Evolutionary conservation across 2,113 vertebrate genomes (phyloP), one percentile per base, ranked within the genome.

Genomic region (Camarhynchus parvulus): DNA sequence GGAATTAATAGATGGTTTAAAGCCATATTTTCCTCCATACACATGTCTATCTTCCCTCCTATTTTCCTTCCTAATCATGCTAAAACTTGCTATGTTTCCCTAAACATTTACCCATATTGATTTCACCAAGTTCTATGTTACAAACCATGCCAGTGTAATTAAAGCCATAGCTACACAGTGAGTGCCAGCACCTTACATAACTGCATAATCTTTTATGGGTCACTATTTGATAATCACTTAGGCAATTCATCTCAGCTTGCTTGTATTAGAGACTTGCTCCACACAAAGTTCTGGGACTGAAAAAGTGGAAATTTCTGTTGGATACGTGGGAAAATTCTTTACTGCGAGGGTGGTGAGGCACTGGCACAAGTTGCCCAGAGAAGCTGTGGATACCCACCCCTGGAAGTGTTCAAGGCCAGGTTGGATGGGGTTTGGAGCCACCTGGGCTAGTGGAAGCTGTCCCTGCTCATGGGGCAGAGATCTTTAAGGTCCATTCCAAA

Each of bases 321-420:
- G 8, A 41, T 47, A 41, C 3, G 5, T 0, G 1, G n/a, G 56
- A 6, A 25, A 55, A 41, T 27, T 35, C 21, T 53, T 75, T 22
- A 22, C n/a, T 15, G 11, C 41, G 47, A 55, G 17, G 11, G 24
- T 31, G 5, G 7, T 68, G 62, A 89, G 47, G 30, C n/a, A 47
- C 1, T 53, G n/a, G 64, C 46, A 52, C 28, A 75, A 46, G 20
- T 25, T 75, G n/a, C 3, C n/a, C 16, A 39, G 33, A 47, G 62
- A 35, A 62, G n/a, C 12, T 47, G 41, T 42, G 47, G 55, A 21
- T 89, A 16, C 10, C 24, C 16, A 41, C 0, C 20, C 14, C 24
- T 31, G 55, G 31, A n/a, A 53, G 39, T 18, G 11, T 41, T 61
- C 39, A 53, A 53, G 30, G 53, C 16, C 70, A 31, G 25, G 4